A percentile compares a stretch with the other conserved stretches of the same genome.
These are phyloP conservation scores for Synergus gifuensis DNA, from an alignment of 2,888 invertebrate species.

Conservation along the genomic window DNA sequence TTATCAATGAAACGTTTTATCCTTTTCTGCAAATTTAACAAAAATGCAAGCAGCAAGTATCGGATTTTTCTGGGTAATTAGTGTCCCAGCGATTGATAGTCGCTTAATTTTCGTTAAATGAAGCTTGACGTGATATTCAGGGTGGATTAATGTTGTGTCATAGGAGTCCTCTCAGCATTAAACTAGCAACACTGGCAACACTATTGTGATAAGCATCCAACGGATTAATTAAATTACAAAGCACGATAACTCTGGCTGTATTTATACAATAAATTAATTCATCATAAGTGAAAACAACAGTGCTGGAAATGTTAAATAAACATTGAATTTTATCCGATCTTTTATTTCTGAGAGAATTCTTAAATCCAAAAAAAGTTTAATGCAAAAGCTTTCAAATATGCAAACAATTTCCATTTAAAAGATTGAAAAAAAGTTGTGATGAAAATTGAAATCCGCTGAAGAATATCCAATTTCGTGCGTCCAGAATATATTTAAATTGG, in stretches of 20 bases:
- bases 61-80: not conserved
- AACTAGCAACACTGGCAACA: not conserved
- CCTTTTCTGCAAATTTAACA: not conserved
- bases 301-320: not conserved
- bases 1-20: not conserved
- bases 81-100: not conserved
- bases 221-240: not conserved
- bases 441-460: too few species aligned
- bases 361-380: too few species aligned
- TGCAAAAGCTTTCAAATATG: too few species aligned
- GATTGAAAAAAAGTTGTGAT: too few species aligned
- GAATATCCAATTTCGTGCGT: too few species aligned
- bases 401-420: too few species aligned
- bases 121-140: not conserved
- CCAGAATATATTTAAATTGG: too few species aligned
- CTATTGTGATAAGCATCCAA: not conserved
- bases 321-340: too few species aligned
- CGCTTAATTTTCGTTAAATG: slow-evolving; percentile 2
- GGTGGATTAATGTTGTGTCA: not conserved
- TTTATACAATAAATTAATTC: not conserved
- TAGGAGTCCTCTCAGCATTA: not conserved
- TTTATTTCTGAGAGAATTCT: too few species aligned
- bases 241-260: not conserved
- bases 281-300: not conserved
- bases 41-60: not conserved